Base-by-base conservation (phyloP, 2,113 vertebrate genomes). In the Eulacestoma nigropectus region DNA sequence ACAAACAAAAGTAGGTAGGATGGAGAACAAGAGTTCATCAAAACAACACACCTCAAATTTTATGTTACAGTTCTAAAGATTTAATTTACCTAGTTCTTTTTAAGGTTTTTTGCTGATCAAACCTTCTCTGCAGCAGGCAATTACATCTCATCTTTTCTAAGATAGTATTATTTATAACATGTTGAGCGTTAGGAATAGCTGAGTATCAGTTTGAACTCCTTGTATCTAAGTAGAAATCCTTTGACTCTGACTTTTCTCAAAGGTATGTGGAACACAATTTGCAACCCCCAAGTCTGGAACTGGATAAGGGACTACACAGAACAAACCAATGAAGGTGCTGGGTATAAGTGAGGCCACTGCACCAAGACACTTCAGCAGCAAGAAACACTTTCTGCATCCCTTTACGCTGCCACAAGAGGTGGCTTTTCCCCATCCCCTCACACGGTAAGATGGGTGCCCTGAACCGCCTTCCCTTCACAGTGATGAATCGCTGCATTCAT, bases 401-500 rank as follows among this genome's bases (percentile, higher is more conserved):
- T 55, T 76, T n/a, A 26, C n/a, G 30, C 59, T 29, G 19, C 29
- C 6, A 4, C 72, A 94, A 79, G 60, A 95, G 60, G 84, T 47
- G 41, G 50, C 21, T 62, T 73, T 70, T 10, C 50, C 80, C 55
- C 62, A 75, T n/a, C 42, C 46, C 29, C 37, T 77, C 50, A 62
- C 25, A 19, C 18, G 13, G 46, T 41, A 52, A 33, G 53, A 46
- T 11, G 42, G 59, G 37, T 9, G 6, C 72, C 76, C 50, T 42
- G 42, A 72, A 41, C 42, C 0, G 1, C 56, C 65, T 46, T 70
- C 60, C 49, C 70, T 20, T 5, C 4, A 50, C 55, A 60, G 49
- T 15, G 63, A 94, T 92, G 68, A 96, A 94, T 92, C 1, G 4
- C 69, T 84, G 76, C 84, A 90, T 92, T 96, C 94, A 92, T 69